Base-by-base conservation (phyloP, 2,797 vertebrate species). In the Psittacula derbiana region DNA sequence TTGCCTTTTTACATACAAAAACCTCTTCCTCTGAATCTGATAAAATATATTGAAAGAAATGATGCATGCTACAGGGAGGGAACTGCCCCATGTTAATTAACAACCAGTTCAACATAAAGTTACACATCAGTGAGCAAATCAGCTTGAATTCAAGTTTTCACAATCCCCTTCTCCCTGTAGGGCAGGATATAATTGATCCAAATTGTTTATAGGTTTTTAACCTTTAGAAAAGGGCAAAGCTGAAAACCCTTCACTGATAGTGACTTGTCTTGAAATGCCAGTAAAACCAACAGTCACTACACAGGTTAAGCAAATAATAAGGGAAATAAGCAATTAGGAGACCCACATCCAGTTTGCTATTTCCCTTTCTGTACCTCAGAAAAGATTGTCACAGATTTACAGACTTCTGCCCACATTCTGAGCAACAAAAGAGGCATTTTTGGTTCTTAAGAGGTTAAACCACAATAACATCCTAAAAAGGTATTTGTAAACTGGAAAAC, bases 1-100 rank as follows among this genome's bases (percentile, higher is more conserved):
- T 98, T 20, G 97, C 64, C 95, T 98, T 99, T 71, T 98, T 98
- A 93, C 93, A 95, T 23, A 98, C 95, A 21, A 97, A 88, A 86
- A 99, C 98, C 41, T 99, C 98, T 5, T 99, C 99, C 27, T 99
- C 99, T 30, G 99, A 99, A 96, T 99, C 99, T 98, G 88, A 31
- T 25, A 75, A 78, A 89, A 96, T 1, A 21, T 2, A 3, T 25
- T 6, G 80, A 92, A 90, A 74, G 33, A n/a, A 65, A 52, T 17
- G 0, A 67, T 21, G 19, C 8, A 12, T 1, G 4, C 30, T n/a
- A 69, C 3, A 2, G n/a, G 20, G 30, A 57, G 23, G 8, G 33
- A 49, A 64, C 44, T 25, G 4, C 12, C 47, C 50, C 6, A n/a
- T 31, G 47, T 75, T 80, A 53, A 92, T 81, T 76, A 84, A 41